Conservation (phyloP, 2,797 vertebrate genomes). For the Xiphophorus birchmanni region DNA sequence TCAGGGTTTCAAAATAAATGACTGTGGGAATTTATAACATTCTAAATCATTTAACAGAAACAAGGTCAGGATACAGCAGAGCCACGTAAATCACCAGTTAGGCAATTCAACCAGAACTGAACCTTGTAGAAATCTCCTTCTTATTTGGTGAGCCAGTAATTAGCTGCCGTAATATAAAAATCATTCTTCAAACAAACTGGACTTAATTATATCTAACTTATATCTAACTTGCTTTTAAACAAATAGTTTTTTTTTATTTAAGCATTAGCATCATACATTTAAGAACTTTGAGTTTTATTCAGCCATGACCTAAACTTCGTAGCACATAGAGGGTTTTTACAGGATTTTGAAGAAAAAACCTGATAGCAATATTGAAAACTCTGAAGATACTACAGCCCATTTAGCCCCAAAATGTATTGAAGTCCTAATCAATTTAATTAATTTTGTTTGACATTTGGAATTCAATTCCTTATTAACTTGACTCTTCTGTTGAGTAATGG, state of each 20-base stretch:
- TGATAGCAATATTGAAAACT: background rate
- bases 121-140: conserved; percentile 1
- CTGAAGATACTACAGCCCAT: background rate
- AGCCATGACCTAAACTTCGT: background rate
- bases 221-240: background rate
- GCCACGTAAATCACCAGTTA: conserved; percentile 23
- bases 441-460: background rate
- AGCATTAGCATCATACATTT: background rate
- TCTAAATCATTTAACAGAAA: conserved; percentile 10
- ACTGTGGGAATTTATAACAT: conserved; percentile 10
- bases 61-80: conserved; percentile 17
- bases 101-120: background rate
- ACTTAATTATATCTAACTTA: background rate
- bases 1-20: conserved; percentile 15
- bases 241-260: background rate
- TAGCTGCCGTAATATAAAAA: background rate
- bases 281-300: background rate
- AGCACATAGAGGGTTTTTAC: background rate
- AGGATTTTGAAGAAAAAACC: background rate
- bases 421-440: background rate
- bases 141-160: conserved; percentile 30
- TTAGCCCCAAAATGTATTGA: background rate
- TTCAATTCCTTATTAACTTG: background rate
- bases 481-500: background rate
- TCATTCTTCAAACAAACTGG: background rate